Evolutionary conservation across 2,113 vertebrate species (phyloP), one percentile per base, ranked within the genome.

Genomic region (Diadophis punctatus): DNA sequence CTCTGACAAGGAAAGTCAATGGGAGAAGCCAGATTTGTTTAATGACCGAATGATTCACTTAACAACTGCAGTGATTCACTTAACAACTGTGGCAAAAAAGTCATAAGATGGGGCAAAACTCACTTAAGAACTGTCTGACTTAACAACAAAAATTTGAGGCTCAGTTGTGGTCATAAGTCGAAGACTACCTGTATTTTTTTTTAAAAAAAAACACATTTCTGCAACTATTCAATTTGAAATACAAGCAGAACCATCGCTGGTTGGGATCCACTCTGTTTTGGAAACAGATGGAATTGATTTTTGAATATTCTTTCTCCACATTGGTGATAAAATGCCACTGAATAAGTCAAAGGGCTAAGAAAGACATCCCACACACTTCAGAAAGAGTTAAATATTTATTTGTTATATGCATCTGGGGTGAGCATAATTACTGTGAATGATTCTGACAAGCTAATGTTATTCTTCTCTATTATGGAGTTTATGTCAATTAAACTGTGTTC

Each of bases 401-500:
- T 90, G 34, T 91, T 91, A 93, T 93, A 4, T 84, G 46, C 49
- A 6, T 16, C 91, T 85, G 84, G 93, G n/a, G 80, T 92, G 89
- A 63, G 87, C 92, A 91, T 91, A 58, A 22, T 56, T 43, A 48
- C 27, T 39, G 91, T 46, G 25, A 90, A 11, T 93, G 43, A 93
- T 94, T 52, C 80, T 39, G 85, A 22, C 14, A 95, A 93, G 90
- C 94, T 95, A 84, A 56, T 92, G 43, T 92, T 90, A 92, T 90
- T 55, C 51, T 92, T 96, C 95, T 58, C 92, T 90, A 92, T 93
- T 94, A 90, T 87, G 4, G 9, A 85, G 87, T 93, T 93, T 95
- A 39, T n/a, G 89, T 92, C 92, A 93, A 88, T 84, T 88, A 10
- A 92, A 92, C 90, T 94, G 9, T 93, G n/a, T 34, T 85, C n/a